Base-by-base conservation (phyloP, 1,140 invertebrate genomes). In the Ruditapes philippinarum region DNA sequence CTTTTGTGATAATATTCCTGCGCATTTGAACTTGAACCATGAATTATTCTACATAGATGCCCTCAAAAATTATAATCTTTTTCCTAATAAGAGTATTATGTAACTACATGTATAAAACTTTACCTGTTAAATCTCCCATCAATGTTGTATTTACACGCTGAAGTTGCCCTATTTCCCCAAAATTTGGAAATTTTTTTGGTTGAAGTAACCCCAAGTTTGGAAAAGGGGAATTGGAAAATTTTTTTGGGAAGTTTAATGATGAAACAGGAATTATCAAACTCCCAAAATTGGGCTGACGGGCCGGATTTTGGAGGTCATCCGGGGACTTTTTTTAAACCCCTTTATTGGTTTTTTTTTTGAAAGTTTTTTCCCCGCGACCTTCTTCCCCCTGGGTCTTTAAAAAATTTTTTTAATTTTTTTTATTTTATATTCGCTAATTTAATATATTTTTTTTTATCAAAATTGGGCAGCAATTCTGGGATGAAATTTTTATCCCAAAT, bases 181-280 rank as follows among this genome's bases (percentile, higher is more conserved):
- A 62, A 57, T 89, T 89, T 12, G 88, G 78, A n/a, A n/a, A n/a
- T n/a, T n/a, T n/a, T n/a, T n/a, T n/a, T 49, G 88, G 88, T 70
- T 89, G 88, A 12, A n/a, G 88, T 89, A n/a, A 81, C n/a, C n/a
- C n/a, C n/a, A n/a, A n/a, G n/a, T n/a, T n/a, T n/a, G n/a, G n/a
- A n/a, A n/a, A 12, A 89, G 62, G 40, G 84, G 88, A 81, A 89
- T 89, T 19, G 88, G 88, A n/a, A 89, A 89, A 89, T 57, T 89
- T 89, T 40, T 89, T 89, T 19, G 60, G 45, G 14, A 89, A 57
- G 57, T 89, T 89, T 57, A 78, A 81, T 40, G 79, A 57, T 4
- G 60, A 22, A n/a, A 74, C 78, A 19, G 68, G 76, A 36, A 82
- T n/a, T 73, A 40, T 74, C 79, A 57, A 74, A 40, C 33, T 89